Percentiles rank a stretch among this genome's conserved stretches.
Conservation (phyloP, 2,888 invertebrate genomes). For the Megalurothrips usitatus region DNA sequence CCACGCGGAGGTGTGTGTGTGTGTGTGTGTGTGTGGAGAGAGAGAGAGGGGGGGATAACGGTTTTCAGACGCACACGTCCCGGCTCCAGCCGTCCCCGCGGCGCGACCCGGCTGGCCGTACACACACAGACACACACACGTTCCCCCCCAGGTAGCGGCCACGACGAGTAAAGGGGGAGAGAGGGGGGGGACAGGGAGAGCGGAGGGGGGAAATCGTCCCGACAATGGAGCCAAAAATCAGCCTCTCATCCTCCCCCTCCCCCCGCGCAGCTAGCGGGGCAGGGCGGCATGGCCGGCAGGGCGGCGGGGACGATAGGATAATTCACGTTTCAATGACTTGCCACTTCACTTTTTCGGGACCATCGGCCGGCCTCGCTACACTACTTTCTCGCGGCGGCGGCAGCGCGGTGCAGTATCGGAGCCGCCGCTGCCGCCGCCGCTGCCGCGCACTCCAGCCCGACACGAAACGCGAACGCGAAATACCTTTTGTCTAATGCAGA, state of each 20-base stretch:
- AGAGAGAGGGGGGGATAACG: not conserved
- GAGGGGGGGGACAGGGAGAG: not conserved
- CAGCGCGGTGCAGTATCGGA: too few relatives aligned
- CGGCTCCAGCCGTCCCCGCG: not conserved
- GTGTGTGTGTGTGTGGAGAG: not conserved
- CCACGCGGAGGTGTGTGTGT: constrained; percentile 2
- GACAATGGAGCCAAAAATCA: constrained; percentile 10
- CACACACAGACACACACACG: not conserved
- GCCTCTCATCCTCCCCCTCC: not conserved
- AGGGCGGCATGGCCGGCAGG: too few relatives aligned
- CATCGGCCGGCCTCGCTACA: not conserved
- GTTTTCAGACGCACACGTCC: constrained; percentile 19
- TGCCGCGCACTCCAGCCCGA: too few relatives aligned
- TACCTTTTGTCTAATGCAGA: too few relatives aligned
- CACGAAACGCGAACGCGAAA: too few relatives aligned
- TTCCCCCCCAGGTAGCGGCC: not conserved
- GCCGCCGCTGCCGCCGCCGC: too few relatives aligned
- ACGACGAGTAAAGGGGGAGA: not conserved
- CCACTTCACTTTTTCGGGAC: not conserved
- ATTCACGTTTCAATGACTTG: constrained; percentile 12
- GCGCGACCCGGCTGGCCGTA: not conserved
- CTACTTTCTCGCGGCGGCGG: too few relatives aligned
- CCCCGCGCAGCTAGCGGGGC: too few relatives aligned
- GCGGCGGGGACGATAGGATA: not conserved
- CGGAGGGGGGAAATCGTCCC: not conserved